Evolutionary conservation across 2,888 invertebrate species (phyloP).

Genomic region (Trichopria drosophilae): DNA sequence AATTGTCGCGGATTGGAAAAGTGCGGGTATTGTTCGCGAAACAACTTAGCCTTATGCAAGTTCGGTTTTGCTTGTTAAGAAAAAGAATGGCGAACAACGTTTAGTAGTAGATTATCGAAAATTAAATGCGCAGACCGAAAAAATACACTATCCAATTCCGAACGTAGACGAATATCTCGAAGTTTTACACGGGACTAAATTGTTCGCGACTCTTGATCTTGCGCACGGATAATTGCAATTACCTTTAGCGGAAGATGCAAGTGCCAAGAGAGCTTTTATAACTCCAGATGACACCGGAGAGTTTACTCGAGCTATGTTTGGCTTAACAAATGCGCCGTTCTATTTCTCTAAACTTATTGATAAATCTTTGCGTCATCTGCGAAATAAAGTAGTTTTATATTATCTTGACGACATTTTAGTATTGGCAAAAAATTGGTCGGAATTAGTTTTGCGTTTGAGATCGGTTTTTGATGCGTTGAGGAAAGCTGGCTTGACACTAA

Average conservation of each 20-base stretch:
- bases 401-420: slow-evolving; percentile 25
- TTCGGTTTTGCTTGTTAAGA: slow-evolving; percentile 32
- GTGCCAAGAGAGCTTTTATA: slow-evolving; percentile 32
- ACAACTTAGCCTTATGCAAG: slow-evolving; percentile 30
- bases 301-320: slow-evolving; percentile 42
- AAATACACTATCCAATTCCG: slow-evolving; percentile 26
- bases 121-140: slow-evolving; percentile 28
- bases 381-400: slow-evolving; percentile 23
- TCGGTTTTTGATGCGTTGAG: slow-evolving; percentile 33
- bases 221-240: slow-evolving; percentile 34
- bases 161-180: slow-evolving; percentile 30
- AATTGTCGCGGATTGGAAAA: slow-evolving; percentile 30
- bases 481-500: slow-evolving; percentile 35
- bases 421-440: slow-evolving; percentile 18
- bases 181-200: neutral
- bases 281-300: slow-evolving; percentile 40
- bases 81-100: slow-evolving; percentile 32
- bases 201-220: slow-evolving; percentile 15
- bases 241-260: slow-evolving; percentile 26
- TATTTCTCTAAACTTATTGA: slow-evolving; percentile 39
- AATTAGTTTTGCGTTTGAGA: slow-evolving; percentile 30
- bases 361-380: slow-evolving; percentile 26
- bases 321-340: slow-evolving; percentile 41
- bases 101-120: slow-evolving; percentile 33
- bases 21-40: slow-evolving; percentile 27